Percentiles rank a stretch among this genome's conserved stretches.
Evolutionary conservation across 2,888 invertebrate species (phyloP).

Genomic region (Drosophila subsilvestris): DNA sequence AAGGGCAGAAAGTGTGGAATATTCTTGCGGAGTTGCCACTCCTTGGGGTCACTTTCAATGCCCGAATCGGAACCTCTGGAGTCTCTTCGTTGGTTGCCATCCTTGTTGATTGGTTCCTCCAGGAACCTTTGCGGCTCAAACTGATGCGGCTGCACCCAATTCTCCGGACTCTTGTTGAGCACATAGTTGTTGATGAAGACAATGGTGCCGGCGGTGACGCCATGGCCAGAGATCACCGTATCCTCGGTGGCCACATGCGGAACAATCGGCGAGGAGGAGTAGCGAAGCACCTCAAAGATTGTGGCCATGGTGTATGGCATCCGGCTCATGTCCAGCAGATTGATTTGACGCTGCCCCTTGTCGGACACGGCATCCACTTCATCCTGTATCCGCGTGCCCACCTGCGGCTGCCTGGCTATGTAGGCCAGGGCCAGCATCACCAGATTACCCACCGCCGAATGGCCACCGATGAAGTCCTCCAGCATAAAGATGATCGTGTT

Average conservation of each 20-base stretch:
- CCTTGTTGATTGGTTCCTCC: conserved; percentile 76
- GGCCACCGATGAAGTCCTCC: conserved; percentile 94
- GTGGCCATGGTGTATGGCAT: conserved; percentile 93
- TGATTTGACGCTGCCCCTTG: conserved; percentile 85
- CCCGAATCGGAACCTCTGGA: conserved; percentile 86
- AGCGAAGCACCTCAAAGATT: conserved; percentile 90
- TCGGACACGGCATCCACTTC: conserved; percentile 88
- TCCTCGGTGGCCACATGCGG: conserved; percentile 93
- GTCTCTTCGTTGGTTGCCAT: conserved; percentile 79
- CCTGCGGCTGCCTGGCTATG: conserved; percentile 87
- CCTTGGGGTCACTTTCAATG: conserved; percentile 85
- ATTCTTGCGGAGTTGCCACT: conserved; percentile 84
- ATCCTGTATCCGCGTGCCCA: conserved; percentile 87
- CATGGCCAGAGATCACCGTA: conserved; percentile 88
- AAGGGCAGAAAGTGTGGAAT: conserved; percentile 92
- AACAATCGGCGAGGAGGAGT: conserved; percentile 93
- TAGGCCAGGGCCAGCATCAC: conserved; percentile 90
- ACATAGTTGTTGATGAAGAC: conserved; percentile 94
- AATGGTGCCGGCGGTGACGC: conserved; percentile 90
- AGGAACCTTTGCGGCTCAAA: conserved; percentile 92
- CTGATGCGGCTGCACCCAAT: conserved; percentile 89
- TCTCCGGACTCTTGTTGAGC: conserved; percentile 89
- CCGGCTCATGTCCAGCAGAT: conserved; percentile 87
- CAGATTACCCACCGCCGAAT: conserved; percentile 93
- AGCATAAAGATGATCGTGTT: conserved; percentile 92